Conservation (phyloP, 2,113 vertebrate genomes). For the Casuarius casuarius region DNA sequence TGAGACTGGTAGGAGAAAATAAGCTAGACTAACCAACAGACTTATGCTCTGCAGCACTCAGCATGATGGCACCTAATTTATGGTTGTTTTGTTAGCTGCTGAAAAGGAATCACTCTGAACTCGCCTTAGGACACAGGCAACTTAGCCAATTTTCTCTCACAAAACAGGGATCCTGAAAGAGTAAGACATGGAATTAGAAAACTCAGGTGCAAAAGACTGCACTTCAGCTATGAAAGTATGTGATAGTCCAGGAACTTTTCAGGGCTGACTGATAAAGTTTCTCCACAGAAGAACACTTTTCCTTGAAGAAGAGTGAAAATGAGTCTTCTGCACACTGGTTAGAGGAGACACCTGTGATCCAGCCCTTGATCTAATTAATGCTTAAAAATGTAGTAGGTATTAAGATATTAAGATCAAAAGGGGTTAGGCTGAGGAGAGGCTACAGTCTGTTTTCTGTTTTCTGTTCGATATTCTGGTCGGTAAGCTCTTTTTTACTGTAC, state of each 20-base stretch:
- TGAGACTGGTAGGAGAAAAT: not conserved
- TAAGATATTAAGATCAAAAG: not conserved
- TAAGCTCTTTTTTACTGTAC: not conserved
- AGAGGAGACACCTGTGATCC: not conserved
- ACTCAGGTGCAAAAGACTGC: not conserved
- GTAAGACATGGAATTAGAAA: not conserved
- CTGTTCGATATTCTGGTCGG: not conserved
- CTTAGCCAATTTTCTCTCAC: not conserved
- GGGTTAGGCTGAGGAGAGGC: not conserved
- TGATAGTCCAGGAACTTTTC: not conserved
- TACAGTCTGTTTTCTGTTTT: not conserved
- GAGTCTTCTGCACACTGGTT: not conserved
- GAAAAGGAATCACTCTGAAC: not conserved
- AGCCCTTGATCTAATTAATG: not conserved
- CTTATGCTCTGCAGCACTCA: not conserved
- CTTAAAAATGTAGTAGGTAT: conserved; percentile 25
- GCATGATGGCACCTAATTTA: not conserved
- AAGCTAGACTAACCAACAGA: not conserved
- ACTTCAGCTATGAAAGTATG: not conserved
- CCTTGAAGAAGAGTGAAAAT: not conserved
- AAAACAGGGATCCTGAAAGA: not conserved
- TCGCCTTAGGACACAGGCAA: not conserved
- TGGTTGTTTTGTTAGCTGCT: not conserved
- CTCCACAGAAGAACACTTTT: not conserved
- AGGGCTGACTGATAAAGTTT: not conserved